phyloP scores from a whole-genome alignment of 2,797 vertebrate genomes.

The Coccyzus lansbergi region DNA sequence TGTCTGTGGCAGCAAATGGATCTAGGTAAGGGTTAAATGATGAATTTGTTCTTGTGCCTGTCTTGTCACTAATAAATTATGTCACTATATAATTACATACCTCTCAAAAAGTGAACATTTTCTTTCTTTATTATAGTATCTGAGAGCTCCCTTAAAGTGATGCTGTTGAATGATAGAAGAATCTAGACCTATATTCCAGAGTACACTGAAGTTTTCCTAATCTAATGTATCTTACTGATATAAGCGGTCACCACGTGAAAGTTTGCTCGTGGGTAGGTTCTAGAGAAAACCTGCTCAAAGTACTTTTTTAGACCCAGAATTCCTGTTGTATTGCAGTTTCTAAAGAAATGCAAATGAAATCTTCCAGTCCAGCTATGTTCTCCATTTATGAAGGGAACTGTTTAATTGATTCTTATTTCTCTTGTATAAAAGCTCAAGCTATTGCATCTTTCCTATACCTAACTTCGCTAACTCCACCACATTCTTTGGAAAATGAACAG shows the following conservation, averaged over 20 bases:
- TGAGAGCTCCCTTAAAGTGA: background rate
- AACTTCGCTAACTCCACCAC: background rate
- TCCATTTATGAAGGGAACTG: background rate
- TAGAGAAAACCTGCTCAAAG: background rate
- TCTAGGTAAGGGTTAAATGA: background rate
- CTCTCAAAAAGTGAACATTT: background rate
- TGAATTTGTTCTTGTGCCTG: background rate
- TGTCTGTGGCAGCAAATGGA: background rate
- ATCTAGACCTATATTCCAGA: background rate
- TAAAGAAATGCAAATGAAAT: background rate
- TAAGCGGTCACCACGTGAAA: background rate
- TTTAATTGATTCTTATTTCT: background rate
- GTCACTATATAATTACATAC: background rate
- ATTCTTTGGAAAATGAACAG: background rate
- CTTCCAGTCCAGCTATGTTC: background rate
- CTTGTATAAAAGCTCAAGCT: background rate
- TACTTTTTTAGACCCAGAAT: background rate
- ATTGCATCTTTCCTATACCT: background rate
- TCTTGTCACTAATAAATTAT: background rate
- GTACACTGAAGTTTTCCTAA: background rate
- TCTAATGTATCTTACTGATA: background rate
- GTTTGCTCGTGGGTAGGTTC: background rate
- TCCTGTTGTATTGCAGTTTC: background rate
- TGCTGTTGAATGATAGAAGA: background rate
- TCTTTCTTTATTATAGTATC: background rate